Conservation (phyloP, 2,888 invertebrate species). For the Archaeoteleia sp. region DNA sequence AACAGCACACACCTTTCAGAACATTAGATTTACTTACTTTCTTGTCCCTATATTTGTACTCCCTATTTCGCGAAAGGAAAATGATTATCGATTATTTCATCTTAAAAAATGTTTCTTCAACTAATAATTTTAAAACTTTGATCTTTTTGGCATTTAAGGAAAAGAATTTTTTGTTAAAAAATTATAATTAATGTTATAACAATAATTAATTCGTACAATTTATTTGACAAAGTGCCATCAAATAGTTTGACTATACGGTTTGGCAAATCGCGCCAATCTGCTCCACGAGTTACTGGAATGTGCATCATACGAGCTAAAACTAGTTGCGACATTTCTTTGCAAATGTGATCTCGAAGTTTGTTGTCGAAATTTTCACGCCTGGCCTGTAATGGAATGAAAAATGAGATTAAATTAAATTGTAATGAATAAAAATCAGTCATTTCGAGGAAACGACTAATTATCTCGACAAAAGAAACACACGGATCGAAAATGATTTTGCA, state of each 20-base stretch:
- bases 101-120: too few relatives aligned
- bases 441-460: too few relatives aligned
- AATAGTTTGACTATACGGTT: constrained; percentile 82
- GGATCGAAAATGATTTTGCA: too few relatives aligned
- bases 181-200: too few relatives aligned
- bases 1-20: constrained; percentile 83
- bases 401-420: constrained; percentile 11
- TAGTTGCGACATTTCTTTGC: constrained; percentile 88
- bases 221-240: constrained; percentile 82
- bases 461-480: too few relatives aligned
- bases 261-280: constrained; percentile 92
- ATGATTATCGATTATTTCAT: too few relatives aligned
- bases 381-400: constrained; percentile 2
- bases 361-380: constrained; percentile 78
- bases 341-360: constrained; percentile 83
- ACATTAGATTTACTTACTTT: constrained; percentile 74
- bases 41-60: constrained; percentile 77
- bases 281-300: constrained; percentile 84
- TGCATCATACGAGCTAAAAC: constrained; percentile 86
- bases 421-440: too few relatives aligned
- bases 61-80: constrained; percentile 4
- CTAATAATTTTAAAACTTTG: neutral
- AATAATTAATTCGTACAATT: constrained; percentile 74
- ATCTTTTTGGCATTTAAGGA: too few relatives aligned
- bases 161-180: too few relatives aligned